Base-by-base conservation (phyloP, 2,113 vertebrate species). In the Gavia stellata region DNA sequence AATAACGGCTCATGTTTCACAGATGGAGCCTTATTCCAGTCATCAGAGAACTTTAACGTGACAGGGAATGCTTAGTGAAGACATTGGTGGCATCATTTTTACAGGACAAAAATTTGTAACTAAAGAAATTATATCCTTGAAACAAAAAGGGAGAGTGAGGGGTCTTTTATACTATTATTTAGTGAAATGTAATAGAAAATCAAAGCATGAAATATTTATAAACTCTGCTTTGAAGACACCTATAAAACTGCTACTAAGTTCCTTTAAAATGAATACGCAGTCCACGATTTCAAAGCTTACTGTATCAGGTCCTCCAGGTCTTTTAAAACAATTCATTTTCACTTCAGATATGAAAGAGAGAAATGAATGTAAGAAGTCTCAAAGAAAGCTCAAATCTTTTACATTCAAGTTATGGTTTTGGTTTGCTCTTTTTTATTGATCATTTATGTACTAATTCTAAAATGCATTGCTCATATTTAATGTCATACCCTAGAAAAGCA, bases 201-300 rank as follows among this genome's bases (percentile, higher is more conserved):
- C 85, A 82, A 96, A 91, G 62, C 94, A 97, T 96, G 73, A 95
- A 97, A 97, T 94, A 98, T 97, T 97, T 96, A 97, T 97, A 97
- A 98, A 97, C 73, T 94, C 78, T 93, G 55, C 91, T 97, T 96
- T 96, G 96, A 98, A 97, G 96, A 97, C 86, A 86, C 71, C 95
- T 91, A 94, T 74, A 87, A 94, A 94, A 81, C 49, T 88, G 88
- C 82, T 68, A 61, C 91, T 78, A 93, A 97, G 45, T 94, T 87
- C 88, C 94, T 97, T 97, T 97, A 95, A 96, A 91, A 98, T 96
- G 90, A 97, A 98, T 94, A 93, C 47, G 55, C 97, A 92, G 96
- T 63, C 91, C 63, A 55, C 45, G 8, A 95, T 94, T 96, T 94
- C 96, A 95, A 94, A 97, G 95, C 97, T 81, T 92, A 90, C 90